Evolutionary conservation across 1,140 invertebrate species (phyloP), one percentile per base, ranked within the genome.

Genomic region (Drosophila athabasca): DNA sequence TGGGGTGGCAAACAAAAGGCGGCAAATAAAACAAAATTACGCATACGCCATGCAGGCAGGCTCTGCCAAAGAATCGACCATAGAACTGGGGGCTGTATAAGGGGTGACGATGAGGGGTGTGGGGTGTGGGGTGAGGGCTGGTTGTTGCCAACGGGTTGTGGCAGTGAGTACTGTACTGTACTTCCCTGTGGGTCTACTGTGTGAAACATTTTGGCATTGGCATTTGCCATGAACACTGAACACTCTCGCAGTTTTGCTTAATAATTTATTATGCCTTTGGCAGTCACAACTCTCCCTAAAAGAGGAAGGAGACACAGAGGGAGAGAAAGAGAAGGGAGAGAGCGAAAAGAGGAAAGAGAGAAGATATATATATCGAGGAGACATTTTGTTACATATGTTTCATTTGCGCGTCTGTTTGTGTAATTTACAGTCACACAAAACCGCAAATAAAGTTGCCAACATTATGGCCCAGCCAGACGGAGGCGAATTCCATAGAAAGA

Each of bases 401-500:
- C 79, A 81, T 82, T 81, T 82, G 79, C 62, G 79, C 79, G 79
- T 83, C 79, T 82, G 79, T 82, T 84, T 84, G 82, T 66, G 81
- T 84, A 87, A 84, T 85, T 84, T 87, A 84, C 81, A 84, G 81
- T 77, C 76, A 71, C 78, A 87, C 82, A 87, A 85, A 85, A 85
- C 81, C 81, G 81, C 81, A 85, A 85, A 85, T 85, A 85, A 85
- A 85, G 68, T 81, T 85, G 83, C 77, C 78, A 81, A 85, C 81
- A 79, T 79, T 82, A 82, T 72, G 79, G 81, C 62, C 50, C 55
- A 65, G 17, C 29, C 45, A 13, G 43, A 13, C 17, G 13, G 35
- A n/a, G 44, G n/a, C 29, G 44, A 26, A 41, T 3, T 11, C 9
- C 19, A 19, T 26, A 9, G 15, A 26, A 11, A 22, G 8, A 35